Percentiles rank a stretch among this genome's conserved stretches.
These are phyloP conservation scores for Melieria picta DNA, from an alignment of 2,888 invertebrate species.

Conservation along the genomic window DNA sequence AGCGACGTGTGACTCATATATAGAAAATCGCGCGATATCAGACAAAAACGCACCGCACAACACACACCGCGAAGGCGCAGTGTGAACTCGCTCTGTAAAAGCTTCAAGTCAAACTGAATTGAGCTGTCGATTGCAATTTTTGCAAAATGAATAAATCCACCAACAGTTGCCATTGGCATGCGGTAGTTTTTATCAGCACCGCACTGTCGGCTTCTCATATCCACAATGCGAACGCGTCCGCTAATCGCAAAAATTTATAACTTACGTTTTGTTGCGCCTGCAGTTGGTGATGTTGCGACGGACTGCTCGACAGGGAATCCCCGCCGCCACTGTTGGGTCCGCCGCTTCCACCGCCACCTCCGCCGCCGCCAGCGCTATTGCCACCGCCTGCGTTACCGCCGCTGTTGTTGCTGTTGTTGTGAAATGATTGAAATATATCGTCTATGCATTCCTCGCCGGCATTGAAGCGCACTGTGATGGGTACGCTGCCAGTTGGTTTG, in stretches of 20 bases:
- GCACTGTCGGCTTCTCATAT: neutral
- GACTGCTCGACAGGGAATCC: constrained; percentile 63
- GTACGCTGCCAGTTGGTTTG: constrained; percentile 57
- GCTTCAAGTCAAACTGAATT: too few species aligned
- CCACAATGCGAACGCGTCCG: too few species aligned
- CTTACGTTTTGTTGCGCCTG: constrained; percentile 41
- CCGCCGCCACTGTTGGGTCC: constrained; percentile 44
- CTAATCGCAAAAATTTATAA: constrained; percentile 7
- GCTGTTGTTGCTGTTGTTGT: constrained; percentile 49
- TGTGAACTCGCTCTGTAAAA: too few species aligned
- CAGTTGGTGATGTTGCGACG: constrained; percentile 55
- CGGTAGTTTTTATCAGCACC: neutral
- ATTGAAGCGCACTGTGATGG: constrained; percentile 65
- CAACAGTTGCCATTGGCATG: too few species aligned
- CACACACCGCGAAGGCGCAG: too few species aligned
- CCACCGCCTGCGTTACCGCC: constrained; percentile 43
- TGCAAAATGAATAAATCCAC: too few species aligned
- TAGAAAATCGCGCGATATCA: too few species aligned
- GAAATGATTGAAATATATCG: constrained; percentile 63
- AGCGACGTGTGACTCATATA: too few species aligned
- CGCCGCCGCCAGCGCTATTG: constrained; percentile 43
- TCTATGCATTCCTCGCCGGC: constrained; percentile 65
- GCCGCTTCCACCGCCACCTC: constrained; percentile 45
- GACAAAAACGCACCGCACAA: too few species aligned
- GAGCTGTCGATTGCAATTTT: too few species aligned